These are phyloP conservation scores for Stictonetta naevosa DNA, from an alignment of 2,113 vertebrate species.

Conservation along the genomic window DNA sequence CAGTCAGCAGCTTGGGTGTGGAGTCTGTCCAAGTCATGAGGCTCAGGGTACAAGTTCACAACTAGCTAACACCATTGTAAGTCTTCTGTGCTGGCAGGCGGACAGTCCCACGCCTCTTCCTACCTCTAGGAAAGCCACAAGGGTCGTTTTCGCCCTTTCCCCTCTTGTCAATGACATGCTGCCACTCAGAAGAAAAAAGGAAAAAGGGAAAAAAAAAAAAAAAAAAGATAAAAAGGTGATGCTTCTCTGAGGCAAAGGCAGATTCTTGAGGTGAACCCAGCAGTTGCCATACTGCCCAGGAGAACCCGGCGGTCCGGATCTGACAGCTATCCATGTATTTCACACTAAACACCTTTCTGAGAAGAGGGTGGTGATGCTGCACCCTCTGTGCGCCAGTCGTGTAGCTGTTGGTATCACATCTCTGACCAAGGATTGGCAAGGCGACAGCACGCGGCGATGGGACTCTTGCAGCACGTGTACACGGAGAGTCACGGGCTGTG, in stretches of 20 bases:
- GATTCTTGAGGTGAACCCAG: neutral
- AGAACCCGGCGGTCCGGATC: neutral
- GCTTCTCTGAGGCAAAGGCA: neutral
- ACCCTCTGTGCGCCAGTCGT: neutral
- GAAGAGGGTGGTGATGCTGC: neutral
- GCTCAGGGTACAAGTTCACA: neutral
- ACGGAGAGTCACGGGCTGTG: fast-evolving
- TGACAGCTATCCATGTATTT: neutral
- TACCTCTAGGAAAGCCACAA: neutral
- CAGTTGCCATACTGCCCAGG: neutral
- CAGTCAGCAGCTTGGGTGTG: neutral
- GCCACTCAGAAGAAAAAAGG: neutral
- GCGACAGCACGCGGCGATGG: fast-evolving
- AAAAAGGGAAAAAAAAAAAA: neutral
- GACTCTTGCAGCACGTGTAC: neutral
- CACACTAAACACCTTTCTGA: neutral
- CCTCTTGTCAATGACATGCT: neutral
- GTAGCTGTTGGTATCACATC: neutral
- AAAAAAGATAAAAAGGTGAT: neutral
- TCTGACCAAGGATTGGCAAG: neutral
- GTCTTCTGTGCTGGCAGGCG: neutral
- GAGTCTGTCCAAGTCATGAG: neutral
- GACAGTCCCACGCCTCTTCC: neutral
- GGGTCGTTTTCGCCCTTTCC: neutral
- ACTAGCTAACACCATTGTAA: neutral